Conservation (phyloP, 2,888 invertebrate genomes). For the Schizaphis graminum region DNA sequence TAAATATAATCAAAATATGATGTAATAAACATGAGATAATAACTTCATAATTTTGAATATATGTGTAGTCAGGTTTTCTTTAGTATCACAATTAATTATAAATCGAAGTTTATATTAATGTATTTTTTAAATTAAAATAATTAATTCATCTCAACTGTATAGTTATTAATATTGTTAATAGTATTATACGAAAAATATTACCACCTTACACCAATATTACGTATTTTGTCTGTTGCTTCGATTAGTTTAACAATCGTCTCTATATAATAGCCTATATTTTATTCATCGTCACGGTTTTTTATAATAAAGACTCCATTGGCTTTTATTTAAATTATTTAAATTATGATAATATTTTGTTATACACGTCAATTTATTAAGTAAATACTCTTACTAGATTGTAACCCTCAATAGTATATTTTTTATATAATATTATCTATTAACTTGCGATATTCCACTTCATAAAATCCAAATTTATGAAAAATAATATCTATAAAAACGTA, state of each 20-base stretch:
- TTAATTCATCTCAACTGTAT: background rate
- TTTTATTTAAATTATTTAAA: background rate
- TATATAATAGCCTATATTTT: background rate
- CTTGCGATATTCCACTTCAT: background rate
- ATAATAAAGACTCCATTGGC: background rate
- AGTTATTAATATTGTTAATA: background rate
- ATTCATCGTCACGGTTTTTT: background rate
- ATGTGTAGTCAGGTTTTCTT: background rate
- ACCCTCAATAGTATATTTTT: background rate
- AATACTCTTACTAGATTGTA: background rate
- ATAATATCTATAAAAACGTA: background rate
- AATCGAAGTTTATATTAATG: background rate
- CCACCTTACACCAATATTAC: background rate
- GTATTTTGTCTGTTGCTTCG: background rate
- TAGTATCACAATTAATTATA: background rate
- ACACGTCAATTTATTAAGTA: background rate
- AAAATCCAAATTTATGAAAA: background rate
- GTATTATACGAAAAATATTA: background rate
- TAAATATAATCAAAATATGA: background rate
- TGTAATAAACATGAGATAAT: background rate
- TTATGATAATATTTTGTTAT: background rate
- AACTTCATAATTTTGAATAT: background rate
- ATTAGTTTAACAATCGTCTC: background rate
- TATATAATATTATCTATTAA: background rate
- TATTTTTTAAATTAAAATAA: background rate